phyloP scores from a whole-genome alignment of 2,113 vertebrate genomes.

The Proterorhinus semilunaris region DNA sequence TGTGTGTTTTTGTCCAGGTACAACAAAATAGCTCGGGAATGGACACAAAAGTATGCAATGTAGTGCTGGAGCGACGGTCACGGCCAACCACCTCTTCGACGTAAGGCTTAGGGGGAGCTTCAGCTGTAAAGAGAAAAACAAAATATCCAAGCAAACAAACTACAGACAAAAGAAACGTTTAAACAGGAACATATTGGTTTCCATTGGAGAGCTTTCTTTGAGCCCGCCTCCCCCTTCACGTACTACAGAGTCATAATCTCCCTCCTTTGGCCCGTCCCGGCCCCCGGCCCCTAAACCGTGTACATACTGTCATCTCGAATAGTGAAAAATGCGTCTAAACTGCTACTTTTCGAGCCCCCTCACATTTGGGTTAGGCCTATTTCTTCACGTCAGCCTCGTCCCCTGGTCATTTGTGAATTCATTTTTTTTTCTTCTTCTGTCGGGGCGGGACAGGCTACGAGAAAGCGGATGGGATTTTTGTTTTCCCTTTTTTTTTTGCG shows the following conservation, averaged over 20 bases:
- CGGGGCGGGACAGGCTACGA: conserved; percentile 35
- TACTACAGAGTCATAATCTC: conserved; percentile 56
- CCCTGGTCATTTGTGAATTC: conserved; percentile 61
- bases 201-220: conserved; percentile 99
- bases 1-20: conserved; percentile 81
- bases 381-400: neutral
- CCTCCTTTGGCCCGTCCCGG: neutral
- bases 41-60: conserved; percentile 99
- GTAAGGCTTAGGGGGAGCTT: conserved; percentile 92
- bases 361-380: neutral
- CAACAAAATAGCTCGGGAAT: conserved; percentile 99
- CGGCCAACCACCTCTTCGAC: conserved; percentile 91
- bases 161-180: conserved; percentile 80
- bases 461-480: conserved; percentile 61
- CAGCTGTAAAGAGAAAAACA: conserved; percentile 87
- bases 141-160: conserved; percentile 62
- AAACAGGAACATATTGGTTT: conserved; percentile 90
- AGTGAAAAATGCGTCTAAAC: conserved; percentile 34
- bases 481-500: neutral
- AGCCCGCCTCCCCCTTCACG: conserved; percentile 79
- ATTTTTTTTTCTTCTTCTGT: conserved; percentile 14
- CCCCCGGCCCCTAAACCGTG: conserved; percentile 55
- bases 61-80: conserved; percentile 90
- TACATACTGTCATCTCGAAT: conserved; percentile 74
- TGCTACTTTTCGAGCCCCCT: conserved; percentile 7